Conservation (phyloP, 2,113 vertebrate species). For the Motacilla alba region DNA sequence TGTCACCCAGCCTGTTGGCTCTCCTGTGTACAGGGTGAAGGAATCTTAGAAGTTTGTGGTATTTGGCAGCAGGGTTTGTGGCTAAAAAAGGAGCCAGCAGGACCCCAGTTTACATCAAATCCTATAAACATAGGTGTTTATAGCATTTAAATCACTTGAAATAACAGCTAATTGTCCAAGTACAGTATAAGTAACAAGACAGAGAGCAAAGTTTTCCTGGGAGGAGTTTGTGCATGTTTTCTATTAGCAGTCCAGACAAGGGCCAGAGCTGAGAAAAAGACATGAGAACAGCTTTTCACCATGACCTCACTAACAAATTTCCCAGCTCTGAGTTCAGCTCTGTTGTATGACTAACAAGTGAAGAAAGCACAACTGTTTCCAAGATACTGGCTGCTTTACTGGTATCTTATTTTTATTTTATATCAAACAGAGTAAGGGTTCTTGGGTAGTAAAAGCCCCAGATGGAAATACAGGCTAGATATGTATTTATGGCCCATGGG, state of each 20-base stretch:
- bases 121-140: neutral
- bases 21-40: neutral
- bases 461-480: neutral
- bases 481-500: neutral
- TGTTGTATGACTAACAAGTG: neutral
- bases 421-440: neutral
- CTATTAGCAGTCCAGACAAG: slow-evolving; percentile 25
- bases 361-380: neutral
- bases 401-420: neutral
- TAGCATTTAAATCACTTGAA: neutral
- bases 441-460: neutral
- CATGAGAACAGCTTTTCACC: slow-evolving; percentile 23
- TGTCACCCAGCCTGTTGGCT: accelerated
- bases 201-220: neutral
- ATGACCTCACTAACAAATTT: slow-evolving; percentile 36
- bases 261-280: neutral
- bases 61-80: neutral
- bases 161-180: neutral
- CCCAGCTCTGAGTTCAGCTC: neutral
- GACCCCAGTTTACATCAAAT: neutral
- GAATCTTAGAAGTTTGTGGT: neutral
- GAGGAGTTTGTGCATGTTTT: slow-evolving; percentile 15
- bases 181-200: neutral
- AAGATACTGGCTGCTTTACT: neutral
- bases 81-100: neutral